phyloP scores from a whole-genome alignment of 2,888 invertebrate genomes.

The Teleogryllus oceanicus region DNA sequence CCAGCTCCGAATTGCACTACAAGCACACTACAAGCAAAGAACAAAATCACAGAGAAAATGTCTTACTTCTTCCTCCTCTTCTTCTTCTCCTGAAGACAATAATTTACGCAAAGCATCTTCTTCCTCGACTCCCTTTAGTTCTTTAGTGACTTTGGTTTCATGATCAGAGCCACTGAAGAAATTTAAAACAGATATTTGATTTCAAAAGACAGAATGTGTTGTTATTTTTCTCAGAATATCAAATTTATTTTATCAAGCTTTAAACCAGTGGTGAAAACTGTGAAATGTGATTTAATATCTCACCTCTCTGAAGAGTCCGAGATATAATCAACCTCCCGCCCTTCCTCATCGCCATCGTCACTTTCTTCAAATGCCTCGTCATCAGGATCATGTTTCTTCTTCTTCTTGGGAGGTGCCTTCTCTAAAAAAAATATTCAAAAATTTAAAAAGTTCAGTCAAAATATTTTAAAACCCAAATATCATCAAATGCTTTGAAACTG shows the following conservation, averaged over 20 bases:
- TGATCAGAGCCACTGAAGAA: slow-evolving; percentile 61
- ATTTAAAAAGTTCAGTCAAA: too few relatives aligned
- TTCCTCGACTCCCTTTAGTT: slow-evolving; percentile 85
- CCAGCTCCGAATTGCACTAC: too few relatives aligned
- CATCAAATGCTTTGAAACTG: too few relatives aligned
- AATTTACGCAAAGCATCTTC: slow-evolving; percentile 84
- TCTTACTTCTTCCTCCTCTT: slow-evolving; percentile 36
- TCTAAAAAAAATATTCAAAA: slow-evolving; percentile 36
- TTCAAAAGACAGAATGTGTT: too few relatives aligned
- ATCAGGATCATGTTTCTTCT: slow-evolving; percentile 77
- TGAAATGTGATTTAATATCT: slow-evolving; percentile 28
- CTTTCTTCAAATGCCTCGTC: slow-evolving; percentile 93
- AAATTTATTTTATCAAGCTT: too few relatives aligned
- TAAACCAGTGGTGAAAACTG: too few relatives aligned
- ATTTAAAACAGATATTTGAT: background rate
- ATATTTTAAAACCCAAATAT: too few relatives aligned
- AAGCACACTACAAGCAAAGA: background rate
- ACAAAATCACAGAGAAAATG: background rate
- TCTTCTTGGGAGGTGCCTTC: slow-evolving; percentile 56
- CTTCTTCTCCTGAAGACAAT: slow-evolving; percentile 62
- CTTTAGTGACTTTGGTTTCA: slow-evolving; percentile 73
- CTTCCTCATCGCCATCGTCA: slow-evolving; percentile 96
- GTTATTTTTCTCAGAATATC: too few relatives aligned
- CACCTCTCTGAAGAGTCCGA: slow-evolving; percentile 78
- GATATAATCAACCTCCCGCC: slow-evolving; percentile 90